These are phyloP conservation scores for Cliona cf. orientalis DNA, from an alignment of 37 sponge, comb jelly and placozoan genomes.

Conservation along the genomic window DNA sequence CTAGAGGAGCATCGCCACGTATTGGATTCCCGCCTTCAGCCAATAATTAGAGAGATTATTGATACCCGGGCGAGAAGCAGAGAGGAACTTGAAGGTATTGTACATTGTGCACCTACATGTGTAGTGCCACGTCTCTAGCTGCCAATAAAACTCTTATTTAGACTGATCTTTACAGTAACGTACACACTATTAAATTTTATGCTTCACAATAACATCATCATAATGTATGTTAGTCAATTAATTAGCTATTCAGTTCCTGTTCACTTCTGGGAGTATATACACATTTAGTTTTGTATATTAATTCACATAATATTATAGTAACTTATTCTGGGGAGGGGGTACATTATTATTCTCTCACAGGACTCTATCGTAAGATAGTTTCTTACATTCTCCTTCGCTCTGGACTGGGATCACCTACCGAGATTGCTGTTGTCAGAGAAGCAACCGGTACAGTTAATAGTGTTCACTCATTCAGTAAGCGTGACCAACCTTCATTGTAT, in stretches of 20 bases:
- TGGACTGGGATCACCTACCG: conserved; percentile 96
- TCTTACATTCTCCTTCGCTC: conserved; percentile 90
- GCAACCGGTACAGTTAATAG: conserved; percentile 93
- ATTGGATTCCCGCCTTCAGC: conserved; percentile 83
- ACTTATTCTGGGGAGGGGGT: no score
- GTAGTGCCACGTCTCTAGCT: background rate
- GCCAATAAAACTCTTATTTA: background rate
- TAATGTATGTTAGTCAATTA: no score
- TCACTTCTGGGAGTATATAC: no score
- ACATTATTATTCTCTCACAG: conserved; percentile 26
- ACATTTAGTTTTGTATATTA: no score
- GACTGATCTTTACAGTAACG: background rate
- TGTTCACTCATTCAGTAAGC: no score
- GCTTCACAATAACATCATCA: background rate
- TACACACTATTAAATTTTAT: background rate
- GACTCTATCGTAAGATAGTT: conserved; percentile 94
- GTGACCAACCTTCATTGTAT: no score
- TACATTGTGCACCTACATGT: no score
- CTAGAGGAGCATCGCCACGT: conserved; percentile 90
- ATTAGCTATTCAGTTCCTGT: no score
- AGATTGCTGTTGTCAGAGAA: conserved; percentile 94
- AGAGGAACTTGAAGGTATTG: conserved; percentile 94
- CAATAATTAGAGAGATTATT: conserved; percentile 86
- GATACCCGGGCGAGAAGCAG: conserved; percentile 94
- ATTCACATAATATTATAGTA: no score